A percentile compares a stretch with the other conserved stretches of the same genome.
phyloP scores from a whole-genome alignment of 2,888 invertebrate genomes.

The Iselma pallidipennis region DNA sequence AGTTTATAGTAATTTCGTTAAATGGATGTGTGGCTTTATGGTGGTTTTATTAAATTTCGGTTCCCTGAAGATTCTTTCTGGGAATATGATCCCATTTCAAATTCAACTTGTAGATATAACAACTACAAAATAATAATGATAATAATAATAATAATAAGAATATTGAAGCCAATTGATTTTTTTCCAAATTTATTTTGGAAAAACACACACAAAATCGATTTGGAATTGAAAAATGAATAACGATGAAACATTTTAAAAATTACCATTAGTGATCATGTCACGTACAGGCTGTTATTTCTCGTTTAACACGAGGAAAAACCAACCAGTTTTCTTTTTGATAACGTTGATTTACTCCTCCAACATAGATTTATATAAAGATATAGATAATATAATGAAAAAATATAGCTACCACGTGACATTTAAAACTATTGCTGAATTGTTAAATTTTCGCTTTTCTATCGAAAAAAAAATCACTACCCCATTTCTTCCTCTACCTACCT shows the following conservation, averaged over 20 bases:
- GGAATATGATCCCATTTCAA: neutral
- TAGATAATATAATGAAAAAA: slow-evolving; percentile 58
- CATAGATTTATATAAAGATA: too few relatives aligned
- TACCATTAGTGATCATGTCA: slow-evolving; percentile 52
- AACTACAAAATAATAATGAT: neutral
- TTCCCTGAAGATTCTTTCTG: slow-evolving; percentile 1
- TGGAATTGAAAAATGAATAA: slow-evolving; percentile 49
- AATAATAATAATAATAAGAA: neutral
- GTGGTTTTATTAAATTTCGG: slow-evolving; percentile 22
- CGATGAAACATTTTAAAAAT: slow-evolving; percentile 47
- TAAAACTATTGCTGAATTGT: slow-evolving; percentile 33
- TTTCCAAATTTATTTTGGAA: neutral
- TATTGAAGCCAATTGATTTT: too few relatives aligned
- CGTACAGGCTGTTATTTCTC: slow-evolving; percentile 56
- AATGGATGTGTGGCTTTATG: slow-evolving; percentile 24
- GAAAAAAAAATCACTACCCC: neutral
- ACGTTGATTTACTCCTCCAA: slow-evolving; percentile 55
- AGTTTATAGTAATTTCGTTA: slow-evolving; percentile 22
- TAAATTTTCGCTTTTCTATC: slow-evolving; percentile 11
- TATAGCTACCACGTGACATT: slow-evolving; percentile 51
- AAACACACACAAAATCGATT: neutral
- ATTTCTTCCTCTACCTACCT: neutral
- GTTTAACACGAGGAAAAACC: slow-evolving; percentile 43
- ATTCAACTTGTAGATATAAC: neutral
- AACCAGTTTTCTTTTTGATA: slow-evolving; percentile 46